These are phyloP conservation scores for Agapostemon virescens DNA, from an alignment of 2,888 invertebrate genomes.

Conservation along the genomic window DNA sequence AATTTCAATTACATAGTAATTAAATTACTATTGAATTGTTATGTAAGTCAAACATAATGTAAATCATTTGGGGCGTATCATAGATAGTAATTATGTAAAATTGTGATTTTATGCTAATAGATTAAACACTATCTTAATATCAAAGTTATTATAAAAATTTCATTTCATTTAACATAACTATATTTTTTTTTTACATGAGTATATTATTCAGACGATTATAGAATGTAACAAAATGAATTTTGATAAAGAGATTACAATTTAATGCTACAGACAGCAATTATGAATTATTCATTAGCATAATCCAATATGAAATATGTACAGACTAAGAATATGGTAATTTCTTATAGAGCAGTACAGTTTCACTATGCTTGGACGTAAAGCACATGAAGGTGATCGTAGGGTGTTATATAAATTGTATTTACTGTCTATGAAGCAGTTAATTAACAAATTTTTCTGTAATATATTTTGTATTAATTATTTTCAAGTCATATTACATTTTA, in stretches of 20 bases:
- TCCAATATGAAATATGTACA: constrained; percentile 9
- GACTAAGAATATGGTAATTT: constrained; percentile 32
- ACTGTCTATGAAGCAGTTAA: not conserved
- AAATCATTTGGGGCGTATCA: not conserved
- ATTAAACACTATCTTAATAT: not conserved
- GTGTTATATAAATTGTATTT: not conserved
- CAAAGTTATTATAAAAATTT: not conserved
- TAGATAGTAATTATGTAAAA: not conserved
- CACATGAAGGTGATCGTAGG: not conserved
- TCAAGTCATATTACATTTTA: not conserved
- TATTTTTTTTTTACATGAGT: not conserved
- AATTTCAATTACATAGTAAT: not conserved
- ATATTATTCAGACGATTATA: not conserved
- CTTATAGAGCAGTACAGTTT: constrained; percentile 7
- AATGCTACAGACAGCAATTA: constrained; percentile 14
- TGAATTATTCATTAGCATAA: constrained; percentile 44
- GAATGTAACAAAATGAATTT: constrained; percentile 7
- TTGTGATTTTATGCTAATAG: not conserved
- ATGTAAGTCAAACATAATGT: not conserved
- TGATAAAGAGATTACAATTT: not conserved
- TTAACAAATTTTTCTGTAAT: not conserved
- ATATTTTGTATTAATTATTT: not conserved
- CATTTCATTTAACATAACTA: not conserved
- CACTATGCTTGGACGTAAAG: not conserved
- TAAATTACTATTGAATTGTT: not conserved